phyloP scores from a whole-genome alignment of 2,113 vertebrate species.

The Macaca nemestrina region DNA sequence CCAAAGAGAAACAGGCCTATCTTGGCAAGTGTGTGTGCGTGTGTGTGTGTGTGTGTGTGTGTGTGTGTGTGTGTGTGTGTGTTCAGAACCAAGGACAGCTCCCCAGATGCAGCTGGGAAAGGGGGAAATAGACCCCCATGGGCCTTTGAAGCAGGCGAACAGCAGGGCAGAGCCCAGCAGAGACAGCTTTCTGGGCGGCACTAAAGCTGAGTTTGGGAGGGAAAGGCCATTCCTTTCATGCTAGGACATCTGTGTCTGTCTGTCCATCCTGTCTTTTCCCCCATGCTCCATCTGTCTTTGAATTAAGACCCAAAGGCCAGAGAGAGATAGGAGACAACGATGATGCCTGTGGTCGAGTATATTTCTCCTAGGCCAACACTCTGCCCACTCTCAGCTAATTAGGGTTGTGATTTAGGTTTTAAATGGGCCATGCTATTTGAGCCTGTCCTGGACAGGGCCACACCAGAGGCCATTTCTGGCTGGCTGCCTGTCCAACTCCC shows the following conservation, averaged over 20 bases:
- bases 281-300: background rate
- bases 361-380: background rate
- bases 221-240: background rate
- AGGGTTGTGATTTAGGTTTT: background rate
- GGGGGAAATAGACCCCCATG: rapidly evolving
- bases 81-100: slow-evolving; percentile 68
- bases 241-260: background rate
- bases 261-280: background rate
- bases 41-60: background rate
- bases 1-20: background rate
- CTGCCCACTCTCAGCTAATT: background rate
- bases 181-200: background rate
- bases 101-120: rapidly evolving
- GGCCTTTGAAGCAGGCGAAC: background rate
- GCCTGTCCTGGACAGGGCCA: background rate
- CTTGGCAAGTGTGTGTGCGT: background rate
- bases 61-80: background rate
- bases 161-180: background rate
- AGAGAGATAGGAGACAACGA: background rate
- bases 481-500: background rate
- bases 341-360: background rate
- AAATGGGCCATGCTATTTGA: background rate
- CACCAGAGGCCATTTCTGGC: background rate
- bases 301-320: background rate
- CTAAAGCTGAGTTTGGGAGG: background rate